Base-by-base conservation (phyloP, 2,888 invertebrate genomes). In the Cryptocephalus primarius region DNA sequence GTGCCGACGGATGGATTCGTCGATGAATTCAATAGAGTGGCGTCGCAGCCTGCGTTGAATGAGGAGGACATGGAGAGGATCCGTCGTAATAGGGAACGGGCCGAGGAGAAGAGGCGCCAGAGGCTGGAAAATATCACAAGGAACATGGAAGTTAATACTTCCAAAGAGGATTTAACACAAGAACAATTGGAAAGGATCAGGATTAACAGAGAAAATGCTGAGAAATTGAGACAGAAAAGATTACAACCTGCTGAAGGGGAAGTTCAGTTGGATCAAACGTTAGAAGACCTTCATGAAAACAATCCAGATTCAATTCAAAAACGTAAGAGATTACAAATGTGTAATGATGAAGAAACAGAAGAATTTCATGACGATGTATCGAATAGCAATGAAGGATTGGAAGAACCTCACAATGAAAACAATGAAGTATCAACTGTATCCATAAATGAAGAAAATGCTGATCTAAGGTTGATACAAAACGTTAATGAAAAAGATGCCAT, bases 11-110 rank as follows among this genome's bases (percentile, higher is more conserved):
- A 81, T 57, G 56, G 54, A 41, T 81, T 83, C 55, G 82, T 83
- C 33, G 53, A 52, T 61, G 46, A 47, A 32, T 32, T 40, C 41
- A 48, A 49, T 41, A 47, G 52, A 38, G 49, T 45, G 36, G 56
- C 57, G 52, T 52, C 58, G 46, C 44, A 58, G 33, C 40, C 56
- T 36, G 59, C 63, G 50, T 58, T 82, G 9, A 75, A 73, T 1
- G 76, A 82, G 1, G 86, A 83, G 44, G 76, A 80, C 59, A 82
- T 87, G 68, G 75, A 84, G 22, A 75, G 75, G 54, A 88, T 86
- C 61, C 74, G 80, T 43, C 72, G 58, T 41, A 69, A 68, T 53
- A 62, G 55, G 51, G 64, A 66, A 54, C 61, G 73, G 56, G 69
- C 69, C 14, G 55, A 73, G 59, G 55, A 69, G 66, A 42, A 74